Base-by-base conservation (phyloP, 2,797 vertebrate species). In the Sibirionetta formosa region DNA sequence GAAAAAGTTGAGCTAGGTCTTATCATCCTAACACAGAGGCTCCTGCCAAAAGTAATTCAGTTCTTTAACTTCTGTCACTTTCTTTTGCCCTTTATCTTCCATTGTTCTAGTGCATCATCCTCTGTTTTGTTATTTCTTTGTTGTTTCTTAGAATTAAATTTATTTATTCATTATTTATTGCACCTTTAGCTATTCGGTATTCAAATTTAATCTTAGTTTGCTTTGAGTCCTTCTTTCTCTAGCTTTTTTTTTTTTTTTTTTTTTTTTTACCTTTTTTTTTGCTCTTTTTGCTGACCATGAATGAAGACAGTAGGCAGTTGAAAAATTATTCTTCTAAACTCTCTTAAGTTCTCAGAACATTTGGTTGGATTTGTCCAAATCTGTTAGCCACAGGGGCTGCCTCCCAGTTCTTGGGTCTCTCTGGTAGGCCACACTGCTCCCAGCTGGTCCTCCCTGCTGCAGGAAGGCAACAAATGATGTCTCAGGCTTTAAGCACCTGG, bases 401-500 rank as follows among this genome's bases (percentile, higher is more conserved):
- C 11, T 38, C 15, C 38, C 0, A 3, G 33, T 29, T 70, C 82
- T 54, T 2, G 40, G 83, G 26, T 78, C 44, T 90, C 40, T n/a
- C 71, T 44, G 36, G 72, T 29, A 38, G 64, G 72, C 65, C 46
- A 8, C 0, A 0, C 72, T 60, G 81, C 82, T 91, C 89, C 61
- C 89, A 80, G 82, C 82, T 73, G 78, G 79, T 50, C 61, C 57
- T 68, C 4, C 5, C 73, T 79, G 77, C 51, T 82, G 77, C 70
- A 65, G 66, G 51, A 58, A 70, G 80, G 66, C 88, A 84, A 50
- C 70, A 42, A 66, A 57, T 29, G 58, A 51, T 63, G 80, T 73
- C 86, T 88, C 54, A 53, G 79, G 72, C 40, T 0, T 36, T 60
- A 26, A 91, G 51, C 91, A 91, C 92, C 87, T 94, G 89, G 76